Evolutionary conservation across 1,140 invertebrate genomes (phyloP), one percentile per base, ranked within the genome.

Genomic region (Cotesia vestalis): DNA sequence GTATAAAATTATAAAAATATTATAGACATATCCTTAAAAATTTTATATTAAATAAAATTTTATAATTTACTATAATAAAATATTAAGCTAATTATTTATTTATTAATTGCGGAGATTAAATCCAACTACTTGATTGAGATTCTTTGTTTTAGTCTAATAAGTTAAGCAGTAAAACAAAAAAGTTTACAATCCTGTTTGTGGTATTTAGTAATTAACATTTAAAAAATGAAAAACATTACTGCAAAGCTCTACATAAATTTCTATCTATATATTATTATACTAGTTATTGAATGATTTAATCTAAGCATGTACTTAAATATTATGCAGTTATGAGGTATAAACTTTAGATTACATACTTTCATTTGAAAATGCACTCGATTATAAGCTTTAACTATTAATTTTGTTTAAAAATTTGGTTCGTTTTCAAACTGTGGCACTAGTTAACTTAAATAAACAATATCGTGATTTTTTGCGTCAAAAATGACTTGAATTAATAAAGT

Each of bases 1-100:
- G 59, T 73, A 73, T 73, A 73, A 73, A 73, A 73, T 70, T 73
- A 73, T 73, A 69, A 73, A 73, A 73, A 73, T 73, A 73, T 57
- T 62, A 46, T 53, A 52, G 36, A 66, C 60, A 53, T 8, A 70
- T 60, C 40, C 34, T 35, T 36, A 60, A 55, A 11, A 20, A 14
- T 63, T 53, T 53, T 14, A 14, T 14, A 17, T 51, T 40, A 62
- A 35, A 12, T 11, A 46, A 12, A 40, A 69, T 34, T 6, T 20
- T 2, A 14, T 35, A 62, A 62, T 62, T 52, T 51, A 40, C 27
- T 12, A 12, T 27, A 12, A 27, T 52, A 14, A 27, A 53, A 3
- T 53, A 46, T 5, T 46, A 34, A 66, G 20, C n/a, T 17, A 64
- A 64, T 61, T 34, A 9, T 61, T 61, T 11, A 59, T 61, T 34